Evolutionary conservation across 2,113 vertebrate species (phyloP), one percentile per base, ranked within the genome.

Genomic region (Microcebus lehilahytsara): DNA sequence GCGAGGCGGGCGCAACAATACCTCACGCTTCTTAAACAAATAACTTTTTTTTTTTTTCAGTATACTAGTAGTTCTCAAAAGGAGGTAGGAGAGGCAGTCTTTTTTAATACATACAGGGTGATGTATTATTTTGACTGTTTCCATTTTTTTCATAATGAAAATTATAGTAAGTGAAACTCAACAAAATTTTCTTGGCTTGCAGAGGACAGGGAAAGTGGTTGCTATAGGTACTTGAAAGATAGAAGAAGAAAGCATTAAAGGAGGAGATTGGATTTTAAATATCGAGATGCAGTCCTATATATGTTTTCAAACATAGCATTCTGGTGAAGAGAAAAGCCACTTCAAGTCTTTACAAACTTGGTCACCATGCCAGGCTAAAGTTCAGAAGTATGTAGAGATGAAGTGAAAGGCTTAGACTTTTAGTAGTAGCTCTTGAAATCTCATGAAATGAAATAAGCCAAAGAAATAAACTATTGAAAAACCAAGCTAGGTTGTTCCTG

Each of bases 401-500:
- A 93, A 91, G 40, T 78, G 49, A 89, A 85, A 84, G 49, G 27
- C 25, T 64, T 79, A 1, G 6, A 46, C 30, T 72, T 74, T 83
- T 37, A 64, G 66, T 69, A 85, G 83, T 91, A 75, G 34, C 56
- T 93, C 74, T 97, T 85, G 83, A 89, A 62, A 79, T 58, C 32
- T 91, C 56, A 96, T 96, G 89, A 93, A 97, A 69, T 86, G 80
- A 78, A 93, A 95, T 19, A 86, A 92, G 8, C 46, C 46, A 27
- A 80, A 85, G 62, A 97, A 71, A 32, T 58, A 83, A 89, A 53
- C 51, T 79, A 60, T 86, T 92, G 81, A 86, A 96, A 85, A 96
- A 51, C 84, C 71, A 80, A 83, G 30, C 49, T 56, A 85, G 40
- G 74, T 83, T 89, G 67, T 85, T 92, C 30, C 32, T 60, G 79